Evolutionary conservation across 2,113 vertebrate species (phyloP).

Genomic region (Smithornis capensis): DNA sequence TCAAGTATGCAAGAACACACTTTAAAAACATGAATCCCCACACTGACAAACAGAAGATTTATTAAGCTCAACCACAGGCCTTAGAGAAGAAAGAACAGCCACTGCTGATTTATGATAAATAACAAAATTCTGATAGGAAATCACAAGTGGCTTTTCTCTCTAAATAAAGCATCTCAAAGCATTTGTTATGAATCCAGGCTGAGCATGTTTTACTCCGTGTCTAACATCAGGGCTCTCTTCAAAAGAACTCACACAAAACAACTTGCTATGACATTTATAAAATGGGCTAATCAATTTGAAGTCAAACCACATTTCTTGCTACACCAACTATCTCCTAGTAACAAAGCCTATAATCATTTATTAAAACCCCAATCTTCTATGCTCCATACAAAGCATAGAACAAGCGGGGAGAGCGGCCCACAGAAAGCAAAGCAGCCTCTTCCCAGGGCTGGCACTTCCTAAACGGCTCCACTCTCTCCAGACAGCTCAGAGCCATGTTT

Average conservation of each 20-base stretch:
- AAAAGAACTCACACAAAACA: constrained; percentile 72
- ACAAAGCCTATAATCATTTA: constrained; percentile 76
- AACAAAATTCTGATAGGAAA: constrained; percentile 75
- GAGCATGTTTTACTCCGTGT: constrained; percentile 65
- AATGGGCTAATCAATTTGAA: constrained; percentile 79
- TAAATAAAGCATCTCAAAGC: constrained; percentile 74
- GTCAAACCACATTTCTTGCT: constrained; percentile 75
- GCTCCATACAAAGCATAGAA: constrained; percentile 39
- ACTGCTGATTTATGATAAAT: constrained; percentile 73
- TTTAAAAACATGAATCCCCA: constrained; percentile 69
- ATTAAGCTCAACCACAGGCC: constrained; percentile 64
- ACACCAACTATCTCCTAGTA: constrained; percentile 73
- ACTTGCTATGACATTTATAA: constrained; percentile 77
- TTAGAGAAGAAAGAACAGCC: constrained; percentile 64
- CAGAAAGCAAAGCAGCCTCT: constrained; percentile 30
- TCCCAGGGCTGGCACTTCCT: constrained; percentile 36
- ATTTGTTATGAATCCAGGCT: constrained; percentile 75
- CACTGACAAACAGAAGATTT: constrained; percentile 61
- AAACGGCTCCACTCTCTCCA: constrained; percentile 25
- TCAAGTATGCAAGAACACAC: constrained; percentile 67
- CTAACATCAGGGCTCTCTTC: constrained; percentile 73
- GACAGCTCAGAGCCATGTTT: constrained; percentile 13
- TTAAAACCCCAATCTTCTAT: constrained; percentile 72
- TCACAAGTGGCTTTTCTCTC: constrained; percentile 74
- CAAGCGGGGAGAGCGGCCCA: constrained; percentile 19